Evolutionary conservation across 2,797 vertebrate genomes (phyloP).

Genomic region (Betta splendens): DNA sequence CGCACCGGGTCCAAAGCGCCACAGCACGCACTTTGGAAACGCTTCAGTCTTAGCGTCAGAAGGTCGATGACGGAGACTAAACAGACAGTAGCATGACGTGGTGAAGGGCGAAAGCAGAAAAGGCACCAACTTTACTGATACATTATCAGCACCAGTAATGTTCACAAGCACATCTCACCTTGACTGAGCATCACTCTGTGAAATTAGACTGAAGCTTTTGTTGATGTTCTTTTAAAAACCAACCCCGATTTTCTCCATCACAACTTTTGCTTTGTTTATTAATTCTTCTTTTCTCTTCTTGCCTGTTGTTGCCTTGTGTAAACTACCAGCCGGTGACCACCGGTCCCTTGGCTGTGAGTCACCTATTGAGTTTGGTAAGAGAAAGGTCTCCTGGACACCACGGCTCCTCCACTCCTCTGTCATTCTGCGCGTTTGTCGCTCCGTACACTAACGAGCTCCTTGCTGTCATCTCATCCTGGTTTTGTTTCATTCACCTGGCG

Average conservation of each 20-base stretch:
- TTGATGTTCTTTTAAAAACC: slow-evolving; percentile 45
- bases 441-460: slow-evolving; percentile 57
- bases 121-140: no score
- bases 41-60: no score
- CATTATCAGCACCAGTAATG: no score
- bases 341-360: slow-evolving; percentile 81
- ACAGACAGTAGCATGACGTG: no score
- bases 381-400: slow-evolving; percentile 65
- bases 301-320: slow-evolving; percentile 70
- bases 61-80: no score
- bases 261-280: slow-evolving; percentile 57
- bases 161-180: no score
- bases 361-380: slow-evolving; percentile 84
- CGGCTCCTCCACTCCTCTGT: slow-evolving; percentile 43
- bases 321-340: slow-evolving; percentile 82
- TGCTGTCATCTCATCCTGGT: slow-evolving; percentile 47
- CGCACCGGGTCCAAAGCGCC: no score
- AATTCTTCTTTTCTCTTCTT: slow-evolving; percentile 75
- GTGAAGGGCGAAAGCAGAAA: no score
- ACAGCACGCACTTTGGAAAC: no score
- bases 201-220: no score
- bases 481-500: slow-evolving; percentile 42
- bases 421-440: slow-evolving; percentile 43
- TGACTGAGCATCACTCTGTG: no score
- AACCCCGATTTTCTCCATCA: slow-evolving; percentile 44